A percentile compares a stretch with the other conserved stretches of the same genome.
These are phyloP conservation scores for Euwallacea similis DNA, from an alignment of 1,140 invertebrate genomes.

Conservation along the genomic window DNA sequence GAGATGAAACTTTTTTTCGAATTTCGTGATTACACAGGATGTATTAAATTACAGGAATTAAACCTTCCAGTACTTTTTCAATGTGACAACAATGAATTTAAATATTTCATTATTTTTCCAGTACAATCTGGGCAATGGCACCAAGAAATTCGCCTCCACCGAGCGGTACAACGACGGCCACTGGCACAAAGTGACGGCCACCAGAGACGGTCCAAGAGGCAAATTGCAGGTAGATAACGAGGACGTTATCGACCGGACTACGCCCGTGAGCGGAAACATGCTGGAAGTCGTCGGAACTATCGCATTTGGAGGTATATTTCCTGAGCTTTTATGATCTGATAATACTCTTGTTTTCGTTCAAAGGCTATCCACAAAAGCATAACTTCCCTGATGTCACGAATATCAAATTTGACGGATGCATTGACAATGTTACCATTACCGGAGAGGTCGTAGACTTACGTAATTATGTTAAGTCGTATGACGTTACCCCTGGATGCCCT, in stretches of 20 bases:
- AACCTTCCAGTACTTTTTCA: not conserved
- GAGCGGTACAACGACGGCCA: constrained; percentile 77
- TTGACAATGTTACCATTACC: constrained; percentile 79
- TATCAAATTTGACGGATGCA: constrained; percentile 90
- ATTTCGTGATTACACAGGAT: not conserved
- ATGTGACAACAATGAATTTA: not conserved
- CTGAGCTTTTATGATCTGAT: not conserved
- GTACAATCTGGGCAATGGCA: constrained; percentile 69
- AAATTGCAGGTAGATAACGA: constrained; percentile 71
- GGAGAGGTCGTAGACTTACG: constrained; percentile 76
- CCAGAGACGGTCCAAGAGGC: constrained; percentile 66
- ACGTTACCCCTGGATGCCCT: constrained; percentile 84
- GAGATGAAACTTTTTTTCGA: not conserved
- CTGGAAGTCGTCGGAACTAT: constrained; percentile 60
- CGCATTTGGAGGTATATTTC: constrained; percentile 74
- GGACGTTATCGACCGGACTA: constrained; percentile 49
- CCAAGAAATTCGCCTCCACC: constrained; percentile 51
- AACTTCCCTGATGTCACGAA: constrained; percentile 66
- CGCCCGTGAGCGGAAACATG: constrained; percentile 50
- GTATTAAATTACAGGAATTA: not conserved
- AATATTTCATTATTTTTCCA: constrained; percentile 46
- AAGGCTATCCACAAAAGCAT: constrained; percentile 70
- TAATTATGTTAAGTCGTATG: constrained; percentile 74
- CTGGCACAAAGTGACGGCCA: constrained; percentile 79
- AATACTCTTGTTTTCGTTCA: not conserved